Evolutionary conservation across 2,888 invertebrate species (phyloP).

Genomic region (Malthinus flaveolus): DNA sequence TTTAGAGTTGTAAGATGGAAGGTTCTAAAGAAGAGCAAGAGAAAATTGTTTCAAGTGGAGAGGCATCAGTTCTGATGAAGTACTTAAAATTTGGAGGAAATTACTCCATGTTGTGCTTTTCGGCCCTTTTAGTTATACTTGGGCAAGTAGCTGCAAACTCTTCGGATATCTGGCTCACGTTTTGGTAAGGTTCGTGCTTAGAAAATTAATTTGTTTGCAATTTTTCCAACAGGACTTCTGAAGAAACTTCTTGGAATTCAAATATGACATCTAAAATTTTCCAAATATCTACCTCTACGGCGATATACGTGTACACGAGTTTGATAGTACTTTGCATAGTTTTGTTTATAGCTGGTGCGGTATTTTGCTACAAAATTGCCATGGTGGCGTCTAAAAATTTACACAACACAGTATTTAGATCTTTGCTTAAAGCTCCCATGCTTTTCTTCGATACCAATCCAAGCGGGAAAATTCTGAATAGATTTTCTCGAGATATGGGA

Average conservation of each 20-base stretch:
- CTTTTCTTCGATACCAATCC: constrained; percentile 89
- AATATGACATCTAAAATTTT: not conserved
- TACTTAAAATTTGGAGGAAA: constrained; percentile 34
- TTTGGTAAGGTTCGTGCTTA: constrained; percentile 26
- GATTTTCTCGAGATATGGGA: constrained; percentile 77
- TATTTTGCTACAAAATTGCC: constrained; percentile 65
- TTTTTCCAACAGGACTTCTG: not conserved
- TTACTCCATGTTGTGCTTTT: constrained; percentile 23
- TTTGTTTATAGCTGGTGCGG: constrained; percentile 62
- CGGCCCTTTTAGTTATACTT: constrained; percentile 18
- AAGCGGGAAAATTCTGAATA: constrained; percentile 72
- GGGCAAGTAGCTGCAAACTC: constrained; percentile 31
- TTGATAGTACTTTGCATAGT: constrained; percentile 47
- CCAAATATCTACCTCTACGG: constrained; percentile 18
- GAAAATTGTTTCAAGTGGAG: constrained; percentile 17
- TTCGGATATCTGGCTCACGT: constrained; percentile 34
- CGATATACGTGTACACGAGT: constrained; percentile 52
- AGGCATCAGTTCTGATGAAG: constrained; percentile 22
- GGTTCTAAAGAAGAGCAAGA: constrained; percentile 3
- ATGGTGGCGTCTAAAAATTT: constrained; percentile 75
- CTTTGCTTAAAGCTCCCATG: constrained; percentile 76
- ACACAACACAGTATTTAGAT: constrained; percentile 81
- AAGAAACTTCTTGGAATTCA: not conserved
- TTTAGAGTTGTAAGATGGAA: constrained; percentile 19
- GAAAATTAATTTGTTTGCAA: not conserved